Evolutionary conservation across 2,797 vertebrate genomes (phyloP).

Genomic region (Poliocrania exsul): DNA sequence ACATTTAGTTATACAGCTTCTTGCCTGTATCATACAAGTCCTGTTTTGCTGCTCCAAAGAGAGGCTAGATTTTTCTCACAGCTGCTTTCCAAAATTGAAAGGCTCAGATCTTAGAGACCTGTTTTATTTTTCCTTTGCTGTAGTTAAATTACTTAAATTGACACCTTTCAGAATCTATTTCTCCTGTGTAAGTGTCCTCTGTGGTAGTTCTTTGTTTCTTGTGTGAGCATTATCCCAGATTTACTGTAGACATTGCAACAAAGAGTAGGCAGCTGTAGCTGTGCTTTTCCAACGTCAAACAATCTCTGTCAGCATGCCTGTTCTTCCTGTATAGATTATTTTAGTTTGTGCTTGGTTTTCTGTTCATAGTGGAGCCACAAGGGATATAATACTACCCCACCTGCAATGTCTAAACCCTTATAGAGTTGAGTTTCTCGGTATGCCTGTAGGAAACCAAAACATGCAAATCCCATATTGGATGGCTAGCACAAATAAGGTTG

Average conservation of each 20-base stretch:
- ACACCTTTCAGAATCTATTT: slow-evolving; percentile 63
- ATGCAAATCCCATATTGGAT: background rate
- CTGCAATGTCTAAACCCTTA: background rate
- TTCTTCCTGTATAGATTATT: background rate
- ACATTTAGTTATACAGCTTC: background rate
- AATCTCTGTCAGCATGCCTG: background rate
- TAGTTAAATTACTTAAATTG: slow-evolving; percentile 53
- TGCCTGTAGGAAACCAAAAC: background rate
- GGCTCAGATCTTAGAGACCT: slow-evolving; percentile 33
- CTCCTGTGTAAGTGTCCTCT: slow-evolving; percentile 46
- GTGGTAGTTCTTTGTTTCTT: slow-evolving; percentile 54
- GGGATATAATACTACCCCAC: background rate
- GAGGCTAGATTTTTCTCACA: slow-evolving; percentile 19
- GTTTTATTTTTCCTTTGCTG: slow-evolving; percentile 59
- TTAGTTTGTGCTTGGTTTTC: slow-evolving; percentile 23
- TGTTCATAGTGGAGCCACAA: background rate
- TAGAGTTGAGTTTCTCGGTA: background rate
- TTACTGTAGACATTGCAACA: slow-evolving; percentile 41
- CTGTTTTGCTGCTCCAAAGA: background rate
- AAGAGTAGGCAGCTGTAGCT: slow-evolving; percentile 49
- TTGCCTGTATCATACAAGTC: background rate
- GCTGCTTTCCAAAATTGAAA: slow-evolving; percentile 17
- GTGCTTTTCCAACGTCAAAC: slow-evolving; percentile 28
- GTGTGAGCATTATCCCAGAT: slow-evolving; percentile 48
- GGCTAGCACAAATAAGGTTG: background rate